Evolutionary conservation across 2,888 invertebrate genomes (phyloP).

Genomic region (Plagiodera versicolora): DNA sequence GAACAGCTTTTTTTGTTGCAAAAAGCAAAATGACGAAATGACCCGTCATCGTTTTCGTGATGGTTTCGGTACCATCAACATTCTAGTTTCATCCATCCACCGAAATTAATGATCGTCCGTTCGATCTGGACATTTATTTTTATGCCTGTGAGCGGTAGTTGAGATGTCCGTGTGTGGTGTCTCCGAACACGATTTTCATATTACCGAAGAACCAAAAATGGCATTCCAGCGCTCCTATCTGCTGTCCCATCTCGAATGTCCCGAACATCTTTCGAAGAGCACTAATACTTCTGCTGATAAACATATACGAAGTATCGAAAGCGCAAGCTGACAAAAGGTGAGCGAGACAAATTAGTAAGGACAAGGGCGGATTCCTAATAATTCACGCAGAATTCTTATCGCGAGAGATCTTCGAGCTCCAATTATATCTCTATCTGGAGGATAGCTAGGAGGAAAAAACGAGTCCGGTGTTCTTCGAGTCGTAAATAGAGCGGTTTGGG

Average conservation of each 20-base stretch:
- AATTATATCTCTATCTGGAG: not conserved
- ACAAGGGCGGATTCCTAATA: conserved; percentile 51
- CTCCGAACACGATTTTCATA: conserved; percentile 44
- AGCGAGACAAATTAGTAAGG: conserved; percentile 53
- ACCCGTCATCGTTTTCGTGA: too few species aligned
- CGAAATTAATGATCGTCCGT: conserved; percentile 6
- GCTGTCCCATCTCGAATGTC: conserved; percentile 48
- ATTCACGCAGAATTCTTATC: conserved; percentile 44
- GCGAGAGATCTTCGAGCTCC: not conserved
- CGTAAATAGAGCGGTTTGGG: too few species aligned
- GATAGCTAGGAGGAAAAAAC: too few species aligned
- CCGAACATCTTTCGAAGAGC: conserved; percentile 43
- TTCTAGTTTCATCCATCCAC: not conserved
- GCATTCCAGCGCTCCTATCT: conserved; percentile 47
- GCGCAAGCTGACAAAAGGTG: conserved; percentile 51
- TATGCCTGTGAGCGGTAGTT: conserved; percentile 32
- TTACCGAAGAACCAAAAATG: conserved; percentile 43
- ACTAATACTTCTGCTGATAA: conserved; percentile 51
- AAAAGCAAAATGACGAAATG: too few species aligned
- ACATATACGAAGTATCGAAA: conserved; percentile 50
- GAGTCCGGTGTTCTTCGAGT: too few species aligned
- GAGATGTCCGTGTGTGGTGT: conserved; percentile 37
- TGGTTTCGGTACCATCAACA: too few species aligned
- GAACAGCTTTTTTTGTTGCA: too few species aligned
- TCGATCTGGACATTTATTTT: conserved; percentile 24